Evolutionary conservation across 2,888 invertebrate species (phyloP), one percentile per base, ranked within the genome.

Genomic region (Orthosia cruda): DNA sequence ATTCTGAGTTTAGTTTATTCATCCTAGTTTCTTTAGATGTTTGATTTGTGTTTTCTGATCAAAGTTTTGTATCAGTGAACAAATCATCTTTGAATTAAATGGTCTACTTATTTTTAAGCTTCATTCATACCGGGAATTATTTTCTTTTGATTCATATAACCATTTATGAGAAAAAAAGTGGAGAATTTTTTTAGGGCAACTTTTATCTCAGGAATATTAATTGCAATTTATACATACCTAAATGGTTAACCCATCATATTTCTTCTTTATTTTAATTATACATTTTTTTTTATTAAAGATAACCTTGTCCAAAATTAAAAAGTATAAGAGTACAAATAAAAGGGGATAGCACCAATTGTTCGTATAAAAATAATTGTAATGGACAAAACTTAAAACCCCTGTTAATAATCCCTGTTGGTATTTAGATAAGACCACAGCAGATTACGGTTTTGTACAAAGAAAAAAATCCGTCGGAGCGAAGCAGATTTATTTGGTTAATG

Each of bases 401-500:
- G n/a, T n/a, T 45, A 20, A n/a, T 59, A 40, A 57, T n/a, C 20
- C 18, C 18, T 32, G 16, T 11, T 18, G 5, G 40, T 58, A 54
- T 63, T 71, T n/a, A 20, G 7, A 57, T 54, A 71, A 54, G 23
- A 49, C 52, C 32, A 26, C 23, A 50, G 20, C n/a, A 61, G 16
- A 63, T 20, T 49, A 65, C 0, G 40, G 18, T 62, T 32, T 45
- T 9, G 16, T 47, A 63, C 47, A 4, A 58, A 62, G 45, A 62
- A 73, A 73, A 49, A 71, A 63, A 50, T 20, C 16, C 9, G 54
- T 52, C 20, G 16, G 0, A 45, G 26, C 49, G 12, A 66, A 66
- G 26, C 54, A 52, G 12, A 66, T 80, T 80, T 76, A 66, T 62
- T 62, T 47, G 57, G 70, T 57, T 80, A 71, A 68, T 65, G 49